Evolutionary conservation across 23 tunicate genomes (phyloP).

Genomic region (Oikopleura vanhoeffeni): DNA sequence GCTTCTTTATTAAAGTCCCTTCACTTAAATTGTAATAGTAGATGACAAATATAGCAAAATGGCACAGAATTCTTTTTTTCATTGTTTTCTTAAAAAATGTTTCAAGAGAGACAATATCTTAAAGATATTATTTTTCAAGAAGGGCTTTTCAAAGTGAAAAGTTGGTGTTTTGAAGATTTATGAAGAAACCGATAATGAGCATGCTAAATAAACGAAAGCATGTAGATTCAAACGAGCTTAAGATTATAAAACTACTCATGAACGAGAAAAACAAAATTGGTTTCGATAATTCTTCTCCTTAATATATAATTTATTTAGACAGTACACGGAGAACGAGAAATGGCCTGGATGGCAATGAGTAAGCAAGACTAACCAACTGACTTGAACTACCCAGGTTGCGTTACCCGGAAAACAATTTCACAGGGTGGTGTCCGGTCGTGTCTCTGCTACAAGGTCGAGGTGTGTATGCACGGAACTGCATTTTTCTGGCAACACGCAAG

Average conservation of each 20-base stretch:
- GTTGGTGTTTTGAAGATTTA: too few species aligned
- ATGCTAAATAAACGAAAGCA: too few species aligned
- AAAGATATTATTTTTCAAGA: background rate
- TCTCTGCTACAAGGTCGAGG: conserved; percentile 26
- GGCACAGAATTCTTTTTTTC: background rate
- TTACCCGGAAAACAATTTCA: background rate
- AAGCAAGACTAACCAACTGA: conserved; percentile 83
- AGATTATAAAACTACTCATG: too few species aligned
- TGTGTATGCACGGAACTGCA: conserved; percentile 83
- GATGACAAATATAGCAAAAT: too few species aligned
- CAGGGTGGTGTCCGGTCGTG: conserved; percentile 9
- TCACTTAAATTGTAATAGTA: too few species aligned
- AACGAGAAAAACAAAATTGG: too few species aligned
- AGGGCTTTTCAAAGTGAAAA: background rate
- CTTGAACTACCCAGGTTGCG: conserved; percentile 15
- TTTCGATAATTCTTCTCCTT: too few species aligned
- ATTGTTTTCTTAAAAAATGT: background rate
- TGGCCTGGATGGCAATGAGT: conserved; percentile 99
- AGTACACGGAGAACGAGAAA: conserved; percentile 96
- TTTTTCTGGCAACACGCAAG: conserved; percentile 52
- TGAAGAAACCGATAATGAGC: too few species aligned
- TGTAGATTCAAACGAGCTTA: too few species aligned
- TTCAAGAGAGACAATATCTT: background rate
- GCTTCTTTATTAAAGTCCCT: too few species aligned
- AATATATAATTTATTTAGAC: too few species aligned